Conservation (phyloP, 1,140 invertebrate genomes). For the Leptestheria dahalacensis region DNA sequence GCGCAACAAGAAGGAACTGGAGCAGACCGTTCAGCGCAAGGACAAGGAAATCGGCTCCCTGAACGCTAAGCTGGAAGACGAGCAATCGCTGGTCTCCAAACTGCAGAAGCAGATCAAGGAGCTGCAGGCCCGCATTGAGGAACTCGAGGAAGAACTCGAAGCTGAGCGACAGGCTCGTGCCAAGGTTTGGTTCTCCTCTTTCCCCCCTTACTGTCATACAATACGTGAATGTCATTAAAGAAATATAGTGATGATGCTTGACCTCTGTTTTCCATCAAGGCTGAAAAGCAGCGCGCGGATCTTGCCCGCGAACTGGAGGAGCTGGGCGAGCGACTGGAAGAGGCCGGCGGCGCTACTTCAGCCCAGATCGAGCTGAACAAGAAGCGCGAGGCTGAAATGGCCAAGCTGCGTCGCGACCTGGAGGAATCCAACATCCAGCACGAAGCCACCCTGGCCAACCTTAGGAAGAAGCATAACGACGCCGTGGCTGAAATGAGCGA, state of each 20-base stretch:
- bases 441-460: constrained; percentile 80
- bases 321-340: constrained; percentile 89
- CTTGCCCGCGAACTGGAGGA: constrained; percentile 93
- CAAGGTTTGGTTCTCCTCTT: no score
- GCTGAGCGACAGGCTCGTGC: constrained; percentile 68
- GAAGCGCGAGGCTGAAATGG: constrained; percentile 95
- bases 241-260: no score
- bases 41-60: constrained; percentile 92
- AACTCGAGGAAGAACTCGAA: constrained; percentile 95
- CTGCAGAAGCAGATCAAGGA: constrained; percentile 95
- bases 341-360: constrained; percentile 95
- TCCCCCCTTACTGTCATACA: no score
- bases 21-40: constrained; percentile 90
- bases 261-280: constrained; percentile 31
- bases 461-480: constrained; percentile 99
- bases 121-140: constrained; percentile 86
- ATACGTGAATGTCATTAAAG: no score
- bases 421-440: constrained; percentile 98
- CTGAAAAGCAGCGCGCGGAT: constrained; percentile 94
- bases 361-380: constrained; percentile 99
- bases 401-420: constrained; percentile 92
- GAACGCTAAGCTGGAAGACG: constrained; percentile 92
- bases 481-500: constrained; percentile 95
- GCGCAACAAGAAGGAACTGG: constrained; percentile 93
- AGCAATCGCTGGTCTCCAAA: constrained; percentile 88